Conservation (phyloP, 1,140 invertebrate species). For the Drosophila repletoides region DNA sequence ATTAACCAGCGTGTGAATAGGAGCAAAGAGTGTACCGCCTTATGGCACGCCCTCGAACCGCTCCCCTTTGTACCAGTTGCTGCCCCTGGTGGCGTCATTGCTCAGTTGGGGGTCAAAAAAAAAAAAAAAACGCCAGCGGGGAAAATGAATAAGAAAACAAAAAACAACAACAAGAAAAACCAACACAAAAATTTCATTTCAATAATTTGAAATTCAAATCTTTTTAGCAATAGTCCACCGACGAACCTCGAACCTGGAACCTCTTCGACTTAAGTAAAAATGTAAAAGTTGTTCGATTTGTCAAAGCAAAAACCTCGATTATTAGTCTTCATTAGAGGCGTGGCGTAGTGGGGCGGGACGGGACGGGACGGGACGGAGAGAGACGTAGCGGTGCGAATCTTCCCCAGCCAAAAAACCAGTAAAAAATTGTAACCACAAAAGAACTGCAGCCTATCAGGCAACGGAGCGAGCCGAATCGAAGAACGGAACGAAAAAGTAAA, state of each 20-base stretch:
- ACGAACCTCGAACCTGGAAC: neutral
- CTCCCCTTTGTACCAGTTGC: neutral
- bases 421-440: neutral
- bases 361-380: too few species aligned
- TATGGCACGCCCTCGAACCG: conserved; percentile 33
- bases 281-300: conserved; percentile 62
- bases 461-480: neutral
- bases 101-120: conserved; percentile 40
- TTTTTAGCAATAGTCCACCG: conserved; percentile 31
- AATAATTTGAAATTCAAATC: conserved; percentile 71
- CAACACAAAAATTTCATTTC: conserved; percentile 41
- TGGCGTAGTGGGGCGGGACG: too few species aligned
- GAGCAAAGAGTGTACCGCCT: conserved; percentile 45
- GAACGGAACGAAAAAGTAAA: neutral
- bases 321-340: conserved; percentile 54
- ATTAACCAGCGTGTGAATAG: conserved; percentile 73
- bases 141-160: conserved; percentile 14
- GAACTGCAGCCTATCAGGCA: conserved; percentile 4
- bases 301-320: conserved; percentile 47
- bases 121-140: conserved; percentile 49
- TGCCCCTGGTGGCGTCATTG: conserved; percentile 57
- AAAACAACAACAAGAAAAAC: conserved; percentile 9
- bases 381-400: too few species aligned
- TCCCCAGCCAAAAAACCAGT: neutral
- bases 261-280: conserved; percentile 30